Evolutionary conservation across 2,797 vertebrate species (phyloP).

Genomic region (Spondyliosoma cantharus): DNA sequence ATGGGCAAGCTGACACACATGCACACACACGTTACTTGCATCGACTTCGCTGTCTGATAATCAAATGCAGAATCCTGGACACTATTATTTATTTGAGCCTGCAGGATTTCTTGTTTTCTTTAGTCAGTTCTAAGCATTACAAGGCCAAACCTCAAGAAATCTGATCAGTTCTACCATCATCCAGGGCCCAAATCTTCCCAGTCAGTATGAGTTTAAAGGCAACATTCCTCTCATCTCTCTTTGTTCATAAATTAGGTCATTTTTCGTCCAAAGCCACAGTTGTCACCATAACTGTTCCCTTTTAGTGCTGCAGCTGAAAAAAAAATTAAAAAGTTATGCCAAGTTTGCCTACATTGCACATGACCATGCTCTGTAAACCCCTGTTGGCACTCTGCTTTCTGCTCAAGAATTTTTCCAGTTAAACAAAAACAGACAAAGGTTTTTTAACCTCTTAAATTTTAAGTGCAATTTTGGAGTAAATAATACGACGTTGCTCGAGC

Average conservation of each 20-base stretch:
- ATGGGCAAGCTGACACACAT: conserved; percentile 32
- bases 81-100: conserved; percentile 35
- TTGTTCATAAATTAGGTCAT: conserved; percentile 52
- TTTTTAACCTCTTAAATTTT: conserved; percentile 39
- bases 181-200: conserved; percentile 49
- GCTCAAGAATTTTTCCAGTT: conserved; percentile 15
- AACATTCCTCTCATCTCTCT: conserved; percentile 49
- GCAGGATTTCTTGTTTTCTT: conserved; percentile 47
- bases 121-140: conserved; percentile 26
- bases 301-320: conserved; percentile 31
- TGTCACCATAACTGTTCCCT: conserved; percentile 53
- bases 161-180: conserved; percentile 44
- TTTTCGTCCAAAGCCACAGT: conserved; percentile 52
- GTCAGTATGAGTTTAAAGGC: conserved; percentile 48
- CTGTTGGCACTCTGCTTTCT: conserved; percentile 1
- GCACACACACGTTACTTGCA: conserved; percentile 11
- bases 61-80: conserved; percentile 26
- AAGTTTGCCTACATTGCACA: conserved; percentile 11
- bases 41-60: conserved; percentile 18
- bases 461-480: conserved; percentile 42
- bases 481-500: conserved; percentile 26
- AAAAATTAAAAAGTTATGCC: conserved; percentile 12
- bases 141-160: conserved; percentile 57
- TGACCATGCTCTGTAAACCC: conserved; percentile 12
- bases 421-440: conserved; percentile 44